Percentiles rank a stretch among this genome's conserved stretches.
Evolutionary conservation across 2,113 vertebrate genomes (phyloP).

Genomic region (Tautogolabrus adspersus): DNA sequence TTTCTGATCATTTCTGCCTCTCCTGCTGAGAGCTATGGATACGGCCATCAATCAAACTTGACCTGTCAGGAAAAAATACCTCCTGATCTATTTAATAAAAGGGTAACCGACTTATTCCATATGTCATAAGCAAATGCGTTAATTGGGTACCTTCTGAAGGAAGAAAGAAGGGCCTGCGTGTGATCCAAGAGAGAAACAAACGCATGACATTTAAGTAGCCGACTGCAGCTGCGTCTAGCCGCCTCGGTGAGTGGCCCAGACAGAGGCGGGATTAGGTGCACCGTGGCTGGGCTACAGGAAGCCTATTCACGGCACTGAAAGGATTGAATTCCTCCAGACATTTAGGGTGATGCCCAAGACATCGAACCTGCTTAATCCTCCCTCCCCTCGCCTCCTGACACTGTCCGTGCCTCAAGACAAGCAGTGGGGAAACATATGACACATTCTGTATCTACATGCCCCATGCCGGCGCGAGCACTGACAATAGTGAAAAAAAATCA

Average conservation of each 20-base stretch:
- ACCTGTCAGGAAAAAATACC: slow-evolving; percentile 5
- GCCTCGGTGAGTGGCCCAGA: slow-evolving; percentile 45
- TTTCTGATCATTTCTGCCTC: slow-evolving; percentile 3
- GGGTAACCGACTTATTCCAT: background rate
- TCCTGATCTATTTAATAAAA: background rate
- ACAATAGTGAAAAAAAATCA: slow-evolving; percentile 16
- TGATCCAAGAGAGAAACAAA: slow-evolving; percentile 22
- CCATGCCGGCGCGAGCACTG: background rate
- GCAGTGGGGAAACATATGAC: slow-evolving; percentile 23
- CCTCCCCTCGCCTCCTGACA: background rate
- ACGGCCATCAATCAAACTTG: slow-evolving; percentile 21
- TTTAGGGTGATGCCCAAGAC: slow-evolving; percentile 25
- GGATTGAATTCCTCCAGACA: slow-evolving; percentile 58
- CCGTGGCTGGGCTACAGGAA: slow-evolving; percentile 47
- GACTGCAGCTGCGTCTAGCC: slow-evolving; percentile 22
- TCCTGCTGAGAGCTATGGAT: slow-evolving; percentile 7
- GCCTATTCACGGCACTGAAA: slow-evolving; percentile 32
- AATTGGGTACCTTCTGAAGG: background rate
- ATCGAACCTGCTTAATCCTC: background rate
- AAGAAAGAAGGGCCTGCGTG: background rate
- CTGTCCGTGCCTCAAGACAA: slow-evolving; percentile 18
- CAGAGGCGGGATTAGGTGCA: slow-evolving; percentile 65
- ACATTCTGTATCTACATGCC: background rate
- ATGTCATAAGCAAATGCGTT: background rate
- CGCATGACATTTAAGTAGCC: slow-evolving; percentile 28